phyloP scores from a whole-genome alignment of 2,113 vertebrate genomes.

The Laticauda colubrina region DNA sequence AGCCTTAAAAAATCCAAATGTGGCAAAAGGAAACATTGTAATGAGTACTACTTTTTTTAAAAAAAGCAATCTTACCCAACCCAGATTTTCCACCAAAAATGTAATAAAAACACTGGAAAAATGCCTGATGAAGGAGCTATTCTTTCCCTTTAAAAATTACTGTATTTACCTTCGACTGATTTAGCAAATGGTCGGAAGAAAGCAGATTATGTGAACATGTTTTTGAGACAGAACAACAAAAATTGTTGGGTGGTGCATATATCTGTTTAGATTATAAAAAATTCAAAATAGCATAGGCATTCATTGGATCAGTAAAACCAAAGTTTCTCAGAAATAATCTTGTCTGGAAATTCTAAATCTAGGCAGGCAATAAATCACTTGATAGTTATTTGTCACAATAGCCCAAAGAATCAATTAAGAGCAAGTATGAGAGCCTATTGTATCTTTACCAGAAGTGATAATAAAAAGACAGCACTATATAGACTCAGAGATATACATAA shows the following conservation, averaged over 20 bases:
- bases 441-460: background rate
- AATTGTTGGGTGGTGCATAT: too few relatives aligned
- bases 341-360: background rate
- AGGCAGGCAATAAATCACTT: background rate
- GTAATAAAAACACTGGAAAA: background rate
- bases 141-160: background rate
- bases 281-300: background rate
- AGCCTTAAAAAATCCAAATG: background rate
- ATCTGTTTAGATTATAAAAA: background rate
- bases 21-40: background rate
- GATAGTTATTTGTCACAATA: background rate
- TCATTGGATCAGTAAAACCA: background rate
- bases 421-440: background rate
- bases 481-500: background rate
- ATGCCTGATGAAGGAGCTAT: background rate
- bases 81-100: background rate
- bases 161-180: background rate
- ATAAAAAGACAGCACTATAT: background rate
- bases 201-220: background rate
- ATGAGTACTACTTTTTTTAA: background rate
- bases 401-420: background rate
- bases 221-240: background rate
- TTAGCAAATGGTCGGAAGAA: background rate
- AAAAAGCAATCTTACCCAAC: background rate
- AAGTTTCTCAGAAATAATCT: background rate